phyloP scores from a whole-genome alignment of 2,113 vertebrate genomes.

The Tetraodon nigroviridis region DNA sequence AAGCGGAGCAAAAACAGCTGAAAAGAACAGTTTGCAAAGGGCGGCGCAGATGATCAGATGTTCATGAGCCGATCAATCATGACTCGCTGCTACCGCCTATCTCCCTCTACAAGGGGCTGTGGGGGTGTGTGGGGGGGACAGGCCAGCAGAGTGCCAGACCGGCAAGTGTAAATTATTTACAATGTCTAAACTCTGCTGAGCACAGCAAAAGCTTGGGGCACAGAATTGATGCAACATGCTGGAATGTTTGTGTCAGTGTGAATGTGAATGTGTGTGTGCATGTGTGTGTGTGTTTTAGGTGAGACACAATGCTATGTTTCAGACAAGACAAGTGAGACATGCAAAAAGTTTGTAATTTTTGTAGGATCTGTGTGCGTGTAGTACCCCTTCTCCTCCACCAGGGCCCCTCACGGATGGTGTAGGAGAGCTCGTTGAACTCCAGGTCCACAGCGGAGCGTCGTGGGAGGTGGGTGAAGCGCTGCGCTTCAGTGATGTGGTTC shows the following conservation, averaged over 20 bases:
- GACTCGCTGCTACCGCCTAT: constrained; percentile 27
- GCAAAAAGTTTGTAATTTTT: no score
- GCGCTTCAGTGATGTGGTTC: constrained; percentile 97
- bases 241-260: constrained; percentile 2
- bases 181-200: constrained; percentile 73
- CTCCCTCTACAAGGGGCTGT: background rate
- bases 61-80: constrained; percentile 46
- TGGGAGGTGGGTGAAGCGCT: constrained; percentile 94
- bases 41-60: constrained; percentile 15
- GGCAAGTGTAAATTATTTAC: constrained; percentile 73
- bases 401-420: constrained; percentile 91
- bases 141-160: constrained; percentile 48
- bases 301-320: no score
- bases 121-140: constrained; percentile 13
- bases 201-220: constrained; percentile 50
- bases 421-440: constrained; percentile 92
- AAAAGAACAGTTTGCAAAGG: constrained; percentile 11
- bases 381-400: constrained; percentile 95
- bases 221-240: constrained; percentile 34
- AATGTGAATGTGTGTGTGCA: no score
- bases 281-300: no score
- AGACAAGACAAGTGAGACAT: no score
- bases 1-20: background rate
- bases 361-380: constrained; percentile 1
- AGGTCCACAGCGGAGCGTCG: constrained; percentile 92